phyloP scores from a whole-genome alignment of 1,140 invertebrate genomes.

The Lepidurus apus region DNA sequence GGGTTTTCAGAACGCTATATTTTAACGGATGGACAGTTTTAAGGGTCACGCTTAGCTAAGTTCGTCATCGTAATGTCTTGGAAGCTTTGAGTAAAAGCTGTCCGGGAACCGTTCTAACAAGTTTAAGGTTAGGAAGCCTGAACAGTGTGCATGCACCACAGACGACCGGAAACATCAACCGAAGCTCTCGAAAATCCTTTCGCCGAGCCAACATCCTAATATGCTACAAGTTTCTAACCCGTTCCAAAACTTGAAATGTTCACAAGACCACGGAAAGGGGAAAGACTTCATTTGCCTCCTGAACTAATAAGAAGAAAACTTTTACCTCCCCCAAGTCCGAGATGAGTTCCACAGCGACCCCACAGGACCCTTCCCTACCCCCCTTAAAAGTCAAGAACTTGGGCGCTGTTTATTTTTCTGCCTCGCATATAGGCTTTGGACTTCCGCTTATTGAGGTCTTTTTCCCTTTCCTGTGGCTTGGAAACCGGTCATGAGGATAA shows the following conservation, averaged over 20 bases:
- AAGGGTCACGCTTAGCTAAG: neutral
- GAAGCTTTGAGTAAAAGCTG: neutral
- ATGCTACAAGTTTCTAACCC: neutral
- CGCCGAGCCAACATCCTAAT: neutral
- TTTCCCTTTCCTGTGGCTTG: conserved; percentile 5
- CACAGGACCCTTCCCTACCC: neutral
- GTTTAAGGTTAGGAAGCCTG: conserved; percentile 18
- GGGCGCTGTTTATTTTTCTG: neutral
- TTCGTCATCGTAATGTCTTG: neutral
- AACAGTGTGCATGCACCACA: neutral
- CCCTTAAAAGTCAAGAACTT: neutral
- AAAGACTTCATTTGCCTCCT: conserved; percentile 10
- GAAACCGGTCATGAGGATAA: conserved; percentile 15
- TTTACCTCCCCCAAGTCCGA: neutral
- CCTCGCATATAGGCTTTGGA: conserved; percentile 14
- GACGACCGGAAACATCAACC: conserved; percentile 13
- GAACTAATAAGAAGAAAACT: neutral
- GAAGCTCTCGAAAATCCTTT: conserved; percentile 1
- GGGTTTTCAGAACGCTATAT: neutral
- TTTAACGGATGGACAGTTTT: neutral
- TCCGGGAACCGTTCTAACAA: neutral
- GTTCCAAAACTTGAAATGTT: neutral
- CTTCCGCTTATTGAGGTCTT: conserved; percentile 3
- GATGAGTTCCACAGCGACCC: neutral
- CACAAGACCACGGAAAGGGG: neutral